Conservation (phyloP, 2,797 vertebrate genomes). For the Poliocrania exsul region DNA sequence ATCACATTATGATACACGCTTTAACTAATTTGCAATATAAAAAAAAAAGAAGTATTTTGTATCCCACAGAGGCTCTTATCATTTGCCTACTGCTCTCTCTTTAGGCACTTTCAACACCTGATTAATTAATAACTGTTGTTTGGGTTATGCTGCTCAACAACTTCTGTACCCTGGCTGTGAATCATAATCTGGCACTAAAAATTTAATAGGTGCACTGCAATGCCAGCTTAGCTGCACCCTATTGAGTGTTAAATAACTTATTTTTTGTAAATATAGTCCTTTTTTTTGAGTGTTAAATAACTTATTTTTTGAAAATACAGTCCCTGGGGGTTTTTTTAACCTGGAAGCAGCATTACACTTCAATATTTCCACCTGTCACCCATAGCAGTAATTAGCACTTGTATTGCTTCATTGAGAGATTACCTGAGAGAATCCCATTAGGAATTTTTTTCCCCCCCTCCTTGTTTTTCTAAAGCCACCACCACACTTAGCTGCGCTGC, state of each 20-base stretch:
- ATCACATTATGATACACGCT: neutral
- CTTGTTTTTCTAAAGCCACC: slow-evolving; percentile 63
- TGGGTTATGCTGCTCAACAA: slow-evolving; percentile 35
- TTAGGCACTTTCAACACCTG: slow-evolving; percentile 41
- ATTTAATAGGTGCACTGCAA: slow-evolving; percentile 34
- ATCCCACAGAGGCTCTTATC: slow-evolving; percentile 26
- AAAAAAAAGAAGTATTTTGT: neutral
- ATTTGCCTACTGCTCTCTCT: slow-evolving; percentile 33
- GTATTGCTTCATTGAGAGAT: slow-evolving; percentile 44
- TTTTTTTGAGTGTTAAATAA: slow-evolving; percentile 62
- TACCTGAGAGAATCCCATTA: slow-evolving; percentile 78
- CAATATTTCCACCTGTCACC: slow-evolving; percentile 55
- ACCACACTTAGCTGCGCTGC: slow-evolving; percentile 66
- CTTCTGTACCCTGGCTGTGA: slow-evolving; percentile 36
- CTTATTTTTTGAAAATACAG: slow-evolving; percentile 34
- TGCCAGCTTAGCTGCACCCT: neutral
- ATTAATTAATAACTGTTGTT: slow-evolving; percentile 64
- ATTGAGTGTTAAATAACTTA: slow-evolving; percentile 69
- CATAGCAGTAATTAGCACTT: slow-evolving; percentile 67
- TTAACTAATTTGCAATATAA: slow-evolving; percentile 27
- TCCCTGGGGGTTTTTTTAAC: neutral
- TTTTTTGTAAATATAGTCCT: slow-evolving; percentile 47
- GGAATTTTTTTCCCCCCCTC: neutral
- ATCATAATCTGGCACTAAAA: slow-evolving; percentile 61
- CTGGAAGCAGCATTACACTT: slow-evolving; percentile 48